Percentiles rank a stretch among this genome's conserved stretches.
Evolutionary conservation across 2,888 invertebrate genomes (phyloP).

Genomic region (Epistrophe eligans): DNA sequence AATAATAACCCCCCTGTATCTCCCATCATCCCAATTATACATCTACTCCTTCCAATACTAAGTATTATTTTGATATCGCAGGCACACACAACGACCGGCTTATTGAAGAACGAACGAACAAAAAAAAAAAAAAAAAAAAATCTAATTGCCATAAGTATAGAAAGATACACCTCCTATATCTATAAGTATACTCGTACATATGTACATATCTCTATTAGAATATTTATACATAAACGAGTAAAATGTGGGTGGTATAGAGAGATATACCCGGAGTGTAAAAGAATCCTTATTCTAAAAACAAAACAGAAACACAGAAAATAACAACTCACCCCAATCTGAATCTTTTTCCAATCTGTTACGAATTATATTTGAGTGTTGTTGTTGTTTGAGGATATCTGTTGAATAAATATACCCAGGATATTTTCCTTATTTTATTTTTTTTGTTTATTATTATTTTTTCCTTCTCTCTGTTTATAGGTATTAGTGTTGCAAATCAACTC

Average conservation of each 20-base stretch:
- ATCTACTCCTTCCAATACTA: not conserved
- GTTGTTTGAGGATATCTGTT: constrained; percentile 45
- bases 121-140: not conserved
- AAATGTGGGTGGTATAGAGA: constrained; percentile 1
- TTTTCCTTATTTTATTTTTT: not conserved
- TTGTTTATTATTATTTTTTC: no score
- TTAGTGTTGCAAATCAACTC: constrained; percentile 63
- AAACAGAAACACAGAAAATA: not conserved
- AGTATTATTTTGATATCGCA: constrained; percentile 26
- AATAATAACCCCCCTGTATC: no score
- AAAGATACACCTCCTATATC: not conserved
- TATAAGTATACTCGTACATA: not conserved
- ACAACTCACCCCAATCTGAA: constrained; percentile 61
- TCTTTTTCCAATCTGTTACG: constrained; percentile 43
- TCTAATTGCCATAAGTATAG: constrained; percentile 12
- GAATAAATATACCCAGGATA: constrained; percentile 44
- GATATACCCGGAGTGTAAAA: not conserved
- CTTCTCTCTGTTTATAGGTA: not conserved
- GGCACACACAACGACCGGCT: constrained; percentile 22
- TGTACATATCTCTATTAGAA: constrained; percentile 21
- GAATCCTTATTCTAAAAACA: constrained; percentile 23
- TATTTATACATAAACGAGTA: not conserved
- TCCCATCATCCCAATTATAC: not conserved
- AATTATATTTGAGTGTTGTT: constrained; percentile 30
- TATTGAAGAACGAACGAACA: not conserved